Evolutionary conservation across 2,888 invertebrate genomes (phyloP).

Genomic region (Tenthredo livida): DNA sequence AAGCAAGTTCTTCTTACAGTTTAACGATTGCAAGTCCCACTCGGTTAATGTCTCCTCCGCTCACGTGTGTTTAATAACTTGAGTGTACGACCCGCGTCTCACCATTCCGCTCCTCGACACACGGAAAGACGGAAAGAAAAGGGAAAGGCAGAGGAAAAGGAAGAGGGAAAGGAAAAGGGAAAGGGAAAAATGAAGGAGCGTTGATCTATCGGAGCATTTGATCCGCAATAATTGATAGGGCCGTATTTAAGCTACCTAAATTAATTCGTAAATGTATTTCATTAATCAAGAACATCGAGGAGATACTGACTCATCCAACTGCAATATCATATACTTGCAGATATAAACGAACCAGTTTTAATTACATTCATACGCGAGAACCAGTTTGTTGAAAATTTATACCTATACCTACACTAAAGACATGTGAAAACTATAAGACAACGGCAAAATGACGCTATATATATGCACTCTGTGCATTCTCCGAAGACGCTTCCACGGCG

Average conservation of each 20-base stretch:
- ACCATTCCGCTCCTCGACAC: not conserved
- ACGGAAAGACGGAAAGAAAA: not conserved
- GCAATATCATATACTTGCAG: not conserved
- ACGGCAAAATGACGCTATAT: not conserved
- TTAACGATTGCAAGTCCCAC: slow-evolving; percentile 57
- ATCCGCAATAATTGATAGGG: not conserved
- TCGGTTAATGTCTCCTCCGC: slow-evolving; percentile 47
- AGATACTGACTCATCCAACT: not conserved
- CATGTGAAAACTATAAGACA: not conserved
- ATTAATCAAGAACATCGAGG: not conserved
- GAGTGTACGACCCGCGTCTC: not conserved
- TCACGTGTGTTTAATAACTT: slow-evolving; percentile 26
- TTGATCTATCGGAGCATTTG: slow-evolving; percentile 1
- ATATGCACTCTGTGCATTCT: not conserved
- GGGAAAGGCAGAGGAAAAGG: too few relatives aligned
- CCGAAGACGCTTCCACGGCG: not conserved
- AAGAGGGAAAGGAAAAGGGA: not conserved
- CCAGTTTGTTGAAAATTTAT: slow-evolving; percentile 11
- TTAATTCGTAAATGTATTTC: not conserved
- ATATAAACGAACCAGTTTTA: slow-evolving; percentile 25
- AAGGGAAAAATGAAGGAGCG: not conserved
- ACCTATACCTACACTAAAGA: not conserved
- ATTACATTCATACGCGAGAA: slow-evolving; percentile 7
- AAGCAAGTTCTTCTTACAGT: slow-evolving; percentile 59
- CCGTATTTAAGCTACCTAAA: not conserved